phyloP scores from a whole-genome alignment of 2,888 invertebrate species.

The Brenthis ino region DNA sequence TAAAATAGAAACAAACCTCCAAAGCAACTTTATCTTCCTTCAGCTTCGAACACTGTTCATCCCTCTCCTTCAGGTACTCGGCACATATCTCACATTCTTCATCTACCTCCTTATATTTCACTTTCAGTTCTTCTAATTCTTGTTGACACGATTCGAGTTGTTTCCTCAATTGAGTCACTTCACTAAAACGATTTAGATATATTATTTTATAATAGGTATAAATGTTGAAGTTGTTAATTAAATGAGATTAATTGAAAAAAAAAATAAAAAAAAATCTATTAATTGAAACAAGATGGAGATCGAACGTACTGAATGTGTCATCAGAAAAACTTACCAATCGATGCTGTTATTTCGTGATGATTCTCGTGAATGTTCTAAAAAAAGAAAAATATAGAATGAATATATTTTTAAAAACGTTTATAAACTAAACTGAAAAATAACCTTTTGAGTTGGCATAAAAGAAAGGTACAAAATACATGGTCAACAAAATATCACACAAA shows the following conservation, averaged over 20 bases:
- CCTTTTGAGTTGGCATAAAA: neutral
- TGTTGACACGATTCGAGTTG: slow-evolving; percentile 59
- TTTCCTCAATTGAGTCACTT: slow-evolving; percentile 60
- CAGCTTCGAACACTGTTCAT: slow-evolving; percentile 59
- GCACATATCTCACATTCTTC: slow-evolving; percentile 77
- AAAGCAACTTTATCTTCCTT: slow-evolving; percentile 58
- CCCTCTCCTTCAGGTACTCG: slow-evolving; percentile 63
- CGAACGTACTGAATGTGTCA: too few species aligned
- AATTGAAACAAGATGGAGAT: too few species aligned
- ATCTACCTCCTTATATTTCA: slow-evolving; percentile 68
- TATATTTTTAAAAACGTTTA: too few species aligned
- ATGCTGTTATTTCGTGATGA: slow-evolving; percentile 32
- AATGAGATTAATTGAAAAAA: too few species aligned
- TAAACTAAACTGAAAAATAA: too few species aligned
- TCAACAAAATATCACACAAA: too few species aligned
- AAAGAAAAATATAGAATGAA: neutral
- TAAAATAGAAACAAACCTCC: slow-evolving; percentile 50
- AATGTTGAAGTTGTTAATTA: too few species aligned
- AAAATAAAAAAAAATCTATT: too few species aligned
- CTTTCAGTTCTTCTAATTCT: slow-evolving; percentile 64
- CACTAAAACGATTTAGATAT: slow-evolving; percentile 45
- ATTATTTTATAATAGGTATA: neutral
- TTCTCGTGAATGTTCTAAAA: slow-evolving; percentile 31
- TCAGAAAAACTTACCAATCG: slow-evolving; percentile 6
- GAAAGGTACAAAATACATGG: neutral